These are phyloP conservation scores for Athrips mouffetella DNA, from an alignment of 2,888 invertebrate genomes.

Conservation along the genomic window DNA sequence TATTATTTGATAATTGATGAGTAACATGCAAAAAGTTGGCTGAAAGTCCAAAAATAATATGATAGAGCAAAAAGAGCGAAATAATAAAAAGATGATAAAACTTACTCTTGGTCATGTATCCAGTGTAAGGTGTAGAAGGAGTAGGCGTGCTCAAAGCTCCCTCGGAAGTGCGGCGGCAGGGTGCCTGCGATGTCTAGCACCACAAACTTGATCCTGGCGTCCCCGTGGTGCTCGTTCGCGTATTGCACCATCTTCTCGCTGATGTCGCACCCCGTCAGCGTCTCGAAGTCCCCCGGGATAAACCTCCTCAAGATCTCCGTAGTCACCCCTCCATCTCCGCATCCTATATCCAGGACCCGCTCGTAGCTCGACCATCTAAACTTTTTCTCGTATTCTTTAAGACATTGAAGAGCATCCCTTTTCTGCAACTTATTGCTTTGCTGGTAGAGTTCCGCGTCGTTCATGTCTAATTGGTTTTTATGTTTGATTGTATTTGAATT, in stretches of 20 bases:
- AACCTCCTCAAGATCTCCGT: constrained; percentile 79
- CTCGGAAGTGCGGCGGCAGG: constrained; percentile 65
- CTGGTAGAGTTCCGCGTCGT: constrained; percentile 83
- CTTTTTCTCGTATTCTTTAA: constrained; percentile 80
- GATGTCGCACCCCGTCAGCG: constrained; percentile 82
- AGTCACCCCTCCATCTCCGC: constrained; percentile 85
- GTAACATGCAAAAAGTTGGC: too few relatives aligned
- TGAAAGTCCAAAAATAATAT: too few relatives aligned
- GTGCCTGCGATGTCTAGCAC: constrained; percentile 78
- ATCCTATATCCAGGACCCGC: constrained; percentile 83
- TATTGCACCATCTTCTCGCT: constrained; percentile 84
- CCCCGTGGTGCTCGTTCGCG: constrained; percentile 75
- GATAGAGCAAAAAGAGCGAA: too few relatives aligned
- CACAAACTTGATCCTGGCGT: constrained; percentile 66
- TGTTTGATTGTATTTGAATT: constrained; percentile 16
- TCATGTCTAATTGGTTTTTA: constrained; percentile 59
- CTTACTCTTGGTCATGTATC: constrained; percentile 85
- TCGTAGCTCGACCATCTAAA: constrained; percentile 76
- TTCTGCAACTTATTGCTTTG: constrained; percentile 83
- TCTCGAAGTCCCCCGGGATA: constrained; percentile 74
- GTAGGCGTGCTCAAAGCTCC: constrained; percentile 82
- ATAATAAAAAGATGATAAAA: constrained; percentile 22
- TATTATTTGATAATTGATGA: too few relatives aligned
- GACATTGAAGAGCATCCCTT: constrained; percentile 73
- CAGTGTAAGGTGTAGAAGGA: constrained; percentile 90